Conservation (phyloP, 1,140 invertebrate species). For the Octopus bimaculoides region DNA sequence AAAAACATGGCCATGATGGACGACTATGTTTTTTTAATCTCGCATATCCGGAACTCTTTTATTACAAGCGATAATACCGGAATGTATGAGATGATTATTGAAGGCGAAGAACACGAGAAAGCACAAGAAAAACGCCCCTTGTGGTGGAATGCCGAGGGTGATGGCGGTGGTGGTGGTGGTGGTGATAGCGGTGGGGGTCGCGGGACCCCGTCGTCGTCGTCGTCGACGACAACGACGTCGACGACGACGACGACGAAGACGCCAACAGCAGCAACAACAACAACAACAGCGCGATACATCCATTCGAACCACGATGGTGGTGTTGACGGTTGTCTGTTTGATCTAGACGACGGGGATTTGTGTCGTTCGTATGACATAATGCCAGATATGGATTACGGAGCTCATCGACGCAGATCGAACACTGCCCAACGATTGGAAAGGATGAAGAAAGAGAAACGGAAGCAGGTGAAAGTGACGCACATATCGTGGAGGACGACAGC, state of each 20-base stretch:
- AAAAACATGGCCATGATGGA: conserved; percentile 83
- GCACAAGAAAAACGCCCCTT: conserved; percentile 3
- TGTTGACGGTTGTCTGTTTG: neutral
- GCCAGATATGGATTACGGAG: conserved; percentile 69
- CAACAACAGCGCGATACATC: neutral
- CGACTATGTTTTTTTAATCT: conserved; percentile 86
- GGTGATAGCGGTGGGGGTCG: neutral
- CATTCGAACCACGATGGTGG: neutral
- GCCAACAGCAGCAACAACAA: neutral
- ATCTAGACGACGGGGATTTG: conserved; percentile 33
- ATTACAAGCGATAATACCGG: conserved; percentile 94
- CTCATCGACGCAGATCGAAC: conserved; percentile 78
- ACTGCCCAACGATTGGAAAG: conserved; percentile 86
- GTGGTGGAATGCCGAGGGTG: conserved; percentile 6
- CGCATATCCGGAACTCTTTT: conserved; percentile 89
- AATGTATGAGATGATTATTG: conserved; percentile 55
- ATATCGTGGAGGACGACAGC: conserved; percentile 56
- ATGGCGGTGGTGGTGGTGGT: neutral
- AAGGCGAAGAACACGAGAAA: conserved; percentile 34
- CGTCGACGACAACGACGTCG: neutral
- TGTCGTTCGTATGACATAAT: conserved; percentile 57
- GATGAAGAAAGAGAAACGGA: conserved; percentile 79
- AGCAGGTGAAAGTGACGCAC: conserved; percentile 59
- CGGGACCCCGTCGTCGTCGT: neutral
- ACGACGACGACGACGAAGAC: neutral